Conservation (phyloP, 2,797 vertebrate genomes). For the Heterohyrax brucei region DNA sequence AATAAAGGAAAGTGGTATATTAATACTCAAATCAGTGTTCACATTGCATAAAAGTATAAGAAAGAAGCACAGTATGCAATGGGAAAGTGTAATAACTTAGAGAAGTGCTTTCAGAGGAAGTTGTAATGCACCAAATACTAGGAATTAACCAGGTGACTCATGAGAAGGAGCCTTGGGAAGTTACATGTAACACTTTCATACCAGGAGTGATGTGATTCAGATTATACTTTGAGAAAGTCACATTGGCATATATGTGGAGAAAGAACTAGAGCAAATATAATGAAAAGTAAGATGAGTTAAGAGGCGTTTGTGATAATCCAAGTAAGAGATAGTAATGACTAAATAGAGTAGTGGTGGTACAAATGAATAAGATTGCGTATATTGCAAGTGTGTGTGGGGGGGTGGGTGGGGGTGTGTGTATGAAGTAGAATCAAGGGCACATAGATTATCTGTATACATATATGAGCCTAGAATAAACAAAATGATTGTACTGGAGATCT, state of each 20-base stretch:
- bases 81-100: background rate
- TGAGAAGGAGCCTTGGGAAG: background rate
- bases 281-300: background rate
- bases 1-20: background rate
- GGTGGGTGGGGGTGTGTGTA: too few relatives aligned
- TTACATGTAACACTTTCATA: background rate
- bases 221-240: background rate
- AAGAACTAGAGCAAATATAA: background rate
- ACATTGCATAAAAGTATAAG: background rate
- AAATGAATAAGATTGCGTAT: background rate
- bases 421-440: too few relatives aligned
- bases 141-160: background rate
- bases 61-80: background rate
- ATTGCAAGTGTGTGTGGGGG: too few relatives aligned
- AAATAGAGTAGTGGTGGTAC: background rate
- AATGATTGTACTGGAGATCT: background rate
- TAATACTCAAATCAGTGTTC: background rate
- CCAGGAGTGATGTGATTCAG: background rate
- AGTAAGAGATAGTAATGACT: background rate
- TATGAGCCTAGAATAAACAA: background rate
- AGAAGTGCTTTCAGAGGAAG: background rate
- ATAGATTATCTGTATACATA: background rate
- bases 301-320: background rate
- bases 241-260: background rate
- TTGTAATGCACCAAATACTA: background rate